A percentile compares a stretch with the other conserved stretches of the same genome.
Evolutionary conservation across 2,797 vertebrate species (phyloP).

Genomic region (Chaenodraco wilsoni): DNA sequence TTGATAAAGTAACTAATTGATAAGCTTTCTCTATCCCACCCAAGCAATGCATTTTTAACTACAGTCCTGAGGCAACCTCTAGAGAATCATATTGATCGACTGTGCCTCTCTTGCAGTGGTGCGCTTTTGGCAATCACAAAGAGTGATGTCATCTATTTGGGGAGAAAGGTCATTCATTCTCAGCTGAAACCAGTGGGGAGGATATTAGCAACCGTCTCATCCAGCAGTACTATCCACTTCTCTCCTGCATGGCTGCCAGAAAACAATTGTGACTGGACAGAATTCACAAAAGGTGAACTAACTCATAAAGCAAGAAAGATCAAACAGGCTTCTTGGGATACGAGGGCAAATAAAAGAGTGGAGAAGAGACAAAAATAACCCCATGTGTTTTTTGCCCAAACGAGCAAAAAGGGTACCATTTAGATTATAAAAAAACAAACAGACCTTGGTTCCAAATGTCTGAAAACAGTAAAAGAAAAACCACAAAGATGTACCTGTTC

Average conservation of each 20-base stretch:
- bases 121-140: slow-evolving; percentile 57
- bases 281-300: slow-evolving; percentile 24
- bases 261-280: slow-evolving; percentile 20
- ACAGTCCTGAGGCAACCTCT: slow-evolving; percentile 53
- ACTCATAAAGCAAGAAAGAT: slow-evolving; percentile 10
- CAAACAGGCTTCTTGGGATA: slow-evolving; percentile 29
- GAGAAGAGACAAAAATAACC: slow-evolving; percentile 2
- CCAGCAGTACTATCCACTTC: slow-evolving; percentile 19
- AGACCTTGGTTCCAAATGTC: too few relatives aligned
- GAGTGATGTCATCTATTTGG: slow-evolving; percentile 76
- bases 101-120: slow-evolving; percentile 45
- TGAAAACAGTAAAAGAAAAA: too few relatives aligned
- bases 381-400: neutral
- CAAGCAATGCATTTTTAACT: slow-evolving; percentile 45
- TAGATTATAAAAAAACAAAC: neutral
- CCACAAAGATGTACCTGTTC: too few relatives aligned
- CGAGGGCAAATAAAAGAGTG: slow-evolving; percentile 21
- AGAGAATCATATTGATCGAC: slow-evolving; percentile 59
- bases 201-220: slow-evolving; percentile 41
- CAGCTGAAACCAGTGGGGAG: slow-evolving; percentile 49
- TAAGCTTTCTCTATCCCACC: slow-evolving; percentile 30
- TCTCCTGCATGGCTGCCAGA: slow-evolving; percentile 31
- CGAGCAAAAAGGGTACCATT: neutral
- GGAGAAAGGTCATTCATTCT: slow-evolving; percentile 72
- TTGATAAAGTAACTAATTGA: slow-evolving; percentile 38